Evolutionary conservation across 2,888 invertebrate genomes (phyloP).

Genomic region (Aplocera efformata): DNA sequence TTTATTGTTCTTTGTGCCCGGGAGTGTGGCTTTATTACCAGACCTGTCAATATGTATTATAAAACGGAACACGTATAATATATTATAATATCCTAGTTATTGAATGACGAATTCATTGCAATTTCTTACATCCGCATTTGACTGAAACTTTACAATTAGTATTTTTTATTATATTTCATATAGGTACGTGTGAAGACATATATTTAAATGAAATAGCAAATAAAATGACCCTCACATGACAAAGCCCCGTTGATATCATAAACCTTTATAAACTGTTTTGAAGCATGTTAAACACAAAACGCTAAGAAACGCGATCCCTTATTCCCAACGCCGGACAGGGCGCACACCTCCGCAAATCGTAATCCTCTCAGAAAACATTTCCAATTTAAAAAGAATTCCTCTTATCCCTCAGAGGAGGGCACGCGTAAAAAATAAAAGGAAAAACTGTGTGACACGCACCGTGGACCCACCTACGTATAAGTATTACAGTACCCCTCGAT

Average conservation of each 20-base stretch:
- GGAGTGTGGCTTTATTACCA: constrained; percentile 29
- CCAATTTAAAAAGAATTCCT: constrained; percentile 81
- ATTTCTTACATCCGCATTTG: too few species aligned
- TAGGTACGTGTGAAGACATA: too few species aligned
- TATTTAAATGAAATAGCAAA: too few species aligned
- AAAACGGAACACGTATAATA: too few species aligned
- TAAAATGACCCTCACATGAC: too few species aligned
- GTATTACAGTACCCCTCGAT: constrained; percentile 66
- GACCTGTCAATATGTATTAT: constrained; percentile 18
- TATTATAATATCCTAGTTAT: too few species aligned
- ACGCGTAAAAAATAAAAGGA: constrained; percentile 78
- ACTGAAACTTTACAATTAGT: too few species aligned
- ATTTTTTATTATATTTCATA: too few species aligned
- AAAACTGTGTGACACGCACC: constrained; percentile 70
- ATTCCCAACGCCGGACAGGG: constrained; percentile 50
- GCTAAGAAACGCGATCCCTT: constrained; percentile 60
- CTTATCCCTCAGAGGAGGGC: constrained; percentile 74
- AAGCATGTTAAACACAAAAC: constrained; percentile 62
- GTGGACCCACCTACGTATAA: constrained; percentile 39
- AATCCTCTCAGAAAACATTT: constrained; percentile 81
- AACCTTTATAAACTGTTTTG: constrained; percentile 44
- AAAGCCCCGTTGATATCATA: constrained; percentile 35
- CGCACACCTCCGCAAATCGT: constrained; percentile 76
- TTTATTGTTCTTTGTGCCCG: too few species aligned
- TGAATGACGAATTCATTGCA: too few species aligned